Evolutionary conservation across 1,140 invertebrate species (phyloP).

Genomic region (Pseudomyrmex concolor): DNA sequence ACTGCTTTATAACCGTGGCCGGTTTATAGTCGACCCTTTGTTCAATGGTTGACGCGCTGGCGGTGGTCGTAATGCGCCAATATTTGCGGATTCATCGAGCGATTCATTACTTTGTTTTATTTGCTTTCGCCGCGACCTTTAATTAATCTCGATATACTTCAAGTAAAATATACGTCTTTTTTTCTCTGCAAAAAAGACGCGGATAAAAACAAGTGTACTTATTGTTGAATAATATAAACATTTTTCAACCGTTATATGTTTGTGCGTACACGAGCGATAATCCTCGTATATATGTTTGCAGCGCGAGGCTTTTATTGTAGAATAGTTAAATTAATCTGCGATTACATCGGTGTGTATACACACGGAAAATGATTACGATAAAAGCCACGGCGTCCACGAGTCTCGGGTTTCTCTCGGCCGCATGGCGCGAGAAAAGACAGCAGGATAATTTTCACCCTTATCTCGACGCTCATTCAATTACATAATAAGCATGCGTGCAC

Average conservation of each 20-base stretch:
- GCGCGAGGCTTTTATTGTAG: not conserved
- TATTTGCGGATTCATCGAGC: conserved; percentile 15
- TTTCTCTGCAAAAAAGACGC: not conserved
- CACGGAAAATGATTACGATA: conserved; percentile 18
- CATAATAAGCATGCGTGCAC: conserved; percentile 26
- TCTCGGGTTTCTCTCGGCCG: conserved; percentile 31
- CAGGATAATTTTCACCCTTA: conserved; percentile 39
- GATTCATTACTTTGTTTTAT: conserved; percentile 29
- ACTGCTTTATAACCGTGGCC: conserved; percentile 50
- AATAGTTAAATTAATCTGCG: not conserved
- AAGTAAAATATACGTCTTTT: not conserved
- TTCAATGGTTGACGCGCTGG: conserved; percentile 56
- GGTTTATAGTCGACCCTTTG: conserved; percentile 68
- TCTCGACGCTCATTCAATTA: conserved; percentile 43
- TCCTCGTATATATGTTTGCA: not conserved
- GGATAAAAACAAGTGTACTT: not conserved
- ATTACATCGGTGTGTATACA: not conserved
- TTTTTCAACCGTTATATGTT: too few relatives aligned
- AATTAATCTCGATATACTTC: conserved; percentile 33
- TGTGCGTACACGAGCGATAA: too few relatives aligned
- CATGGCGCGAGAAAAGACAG: conserved; percentile 6
- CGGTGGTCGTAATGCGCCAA: conserved; percentile 48
- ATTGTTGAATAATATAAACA: not conserved
- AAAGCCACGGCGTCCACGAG: conserved; percentile 5
- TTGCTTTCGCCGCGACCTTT: conserved; percentile 8